These are phyloP conservation scores for Pollenia angustigena DNA, from an alignment of 2,888 invertebrate species.

Conservation along the genomic window DNA sequence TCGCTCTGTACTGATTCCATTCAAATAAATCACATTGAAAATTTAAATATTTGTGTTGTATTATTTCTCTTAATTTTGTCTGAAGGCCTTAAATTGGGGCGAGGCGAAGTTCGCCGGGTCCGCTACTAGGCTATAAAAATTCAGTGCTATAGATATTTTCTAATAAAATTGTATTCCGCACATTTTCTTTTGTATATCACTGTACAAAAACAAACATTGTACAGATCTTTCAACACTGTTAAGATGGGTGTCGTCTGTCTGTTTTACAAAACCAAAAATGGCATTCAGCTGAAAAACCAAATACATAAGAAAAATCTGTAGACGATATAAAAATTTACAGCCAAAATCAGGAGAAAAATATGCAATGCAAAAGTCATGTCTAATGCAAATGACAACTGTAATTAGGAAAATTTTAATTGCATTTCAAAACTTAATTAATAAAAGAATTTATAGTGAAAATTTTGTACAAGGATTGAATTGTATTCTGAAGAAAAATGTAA, in stretches of 20 bases:
- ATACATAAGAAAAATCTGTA: neutral
- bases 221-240: conserved; percentile 52
- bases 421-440: conserved; percentile 70
- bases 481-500: neutral
- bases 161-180: too few species aligned
- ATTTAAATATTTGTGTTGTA: too few species aligned
- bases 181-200: neutral
- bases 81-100: too few species aligned
- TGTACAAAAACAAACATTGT: neutral
- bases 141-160: too few species aligned
- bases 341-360: too few species aligned
- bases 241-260: conserved; percentile 3
- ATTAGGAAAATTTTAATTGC: conserved; percentile 74
- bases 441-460: conserved; percentile 10
- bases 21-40: too few species aligned
- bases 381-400: conserved; percentile 68
- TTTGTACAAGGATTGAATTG: too few species aligned
- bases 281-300: conserved; percentile 12
- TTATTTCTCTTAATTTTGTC: too few species aligned
- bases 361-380: neutral
- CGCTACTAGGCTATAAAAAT: too few species aligned
- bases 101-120: too few species aligned
- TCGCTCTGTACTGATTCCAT: too few species aligned
- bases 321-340: neutral
- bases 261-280: conserved; percentile 14